phyloP scores from a whole-genome alignment of 2,113 vertebrate species.

The Silurus asotus region DNA sequence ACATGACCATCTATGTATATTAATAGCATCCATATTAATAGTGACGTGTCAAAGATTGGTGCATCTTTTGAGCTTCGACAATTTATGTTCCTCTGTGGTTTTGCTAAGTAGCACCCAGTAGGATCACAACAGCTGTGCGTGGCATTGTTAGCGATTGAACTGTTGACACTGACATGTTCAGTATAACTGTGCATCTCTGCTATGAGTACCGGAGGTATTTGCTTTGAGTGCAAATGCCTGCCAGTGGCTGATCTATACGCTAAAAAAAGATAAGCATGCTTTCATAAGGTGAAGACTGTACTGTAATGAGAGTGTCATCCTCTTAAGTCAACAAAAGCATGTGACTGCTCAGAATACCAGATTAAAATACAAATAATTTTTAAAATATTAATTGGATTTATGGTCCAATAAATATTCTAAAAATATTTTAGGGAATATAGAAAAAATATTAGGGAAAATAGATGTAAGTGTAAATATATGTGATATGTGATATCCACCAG shows the following conservation, averaged over 20 bases:
- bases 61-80: conserved; percentile 33
- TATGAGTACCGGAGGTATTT: conserved; percentile 44
- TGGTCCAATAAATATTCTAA: not conserved
- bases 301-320: conserved; percentile 11
- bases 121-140: conserved; percentile 46
- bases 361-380: conserved; percentile 1
- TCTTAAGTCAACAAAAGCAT: not conserved
- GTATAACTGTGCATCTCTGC: conserved; percentile 28
- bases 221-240: conserved; percentile 49
- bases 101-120: conserved; percentile 23
- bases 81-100: conserved; percentile 48
- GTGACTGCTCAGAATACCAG: not conserved
- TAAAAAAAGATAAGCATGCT: conserved; percentile 36
- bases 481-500: not conserved
- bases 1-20: conserved; percentile 2
- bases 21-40: conserved; percentile 38
- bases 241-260: conserved; percentile 20
- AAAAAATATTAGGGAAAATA: too few relatives aligned
- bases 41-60: conserved; percentile 36
- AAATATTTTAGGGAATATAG: too few relatives aligned
- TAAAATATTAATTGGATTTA: not conserved
- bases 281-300: conserved; percentile 17
- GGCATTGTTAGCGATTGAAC: conserved; percentile 50
- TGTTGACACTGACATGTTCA: conserved; percentile 36
- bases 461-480: too few relatives aligned